phyloP scores from a whole-genome alignment of 2,888 invertebrate genomes.

The Acronicta psi region DNA sequence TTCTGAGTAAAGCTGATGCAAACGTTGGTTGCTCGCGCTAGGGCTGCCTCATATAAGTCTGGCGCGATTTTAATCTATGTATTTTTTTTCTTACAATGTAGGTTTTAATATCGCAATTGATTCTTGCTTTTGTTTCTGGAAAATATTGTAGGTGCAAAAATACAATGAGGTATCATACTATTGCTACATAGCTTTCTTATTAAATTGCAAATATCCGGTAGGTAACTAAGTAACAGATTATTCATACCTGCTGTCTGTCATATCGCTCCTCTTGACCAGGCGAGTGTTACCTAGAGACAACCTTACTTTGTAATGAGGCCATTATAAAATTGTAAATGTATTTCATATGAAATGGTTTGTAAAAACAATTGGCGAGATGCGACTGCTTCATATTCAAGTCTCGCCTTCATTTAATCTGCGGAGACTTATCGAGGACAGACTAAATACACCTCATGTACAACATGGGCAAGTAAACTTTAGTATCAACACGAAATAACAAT shows the following conservation, averaged over 20 bases:
- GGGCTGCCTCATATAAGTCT: constrained; percentile 11
- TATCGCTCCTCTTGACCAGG: background rate
- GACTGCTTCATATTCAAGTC: constrained; percentile 70
- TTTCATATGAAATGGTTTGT: constrained; percentile 64
- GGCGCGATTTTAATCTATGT: too few relatives aligned
- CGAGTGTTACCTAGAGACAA: constrained; percentile 7
- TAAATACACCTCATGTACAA: constrained; percentile 60
- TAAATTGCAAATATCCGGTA: too few relatives aligned
- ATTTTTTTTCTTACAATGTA: too few relatives aligned
- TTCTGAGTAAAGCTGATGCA: constrained; percentile 25
- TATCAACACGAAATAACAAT: constrained; percentile 12
- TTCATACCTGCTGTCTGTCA: too few relatives aligned
- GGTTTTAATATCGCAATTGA: too few relatives aligned
- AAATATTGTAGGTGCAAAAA: too few relatives aligned
- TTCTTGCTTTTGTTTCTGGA: too few relatives aligned
- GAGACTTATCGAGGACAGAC: constrained; percentile 63
- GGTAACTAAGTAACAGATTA: too few relatives aligned
- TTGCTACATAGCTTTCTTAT: too few relatives aligned
- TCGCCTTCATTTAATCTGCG: constrained; percentile 72
- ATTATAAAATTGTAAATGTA: constrained; percentile 60
- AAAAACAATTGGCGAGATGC: constrained; percentile 61
- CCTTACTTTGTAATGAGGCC: constrained; percentile 42
- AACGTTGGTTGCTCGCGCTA: constrained; percentile 3
- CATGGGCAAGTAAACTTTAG: constrained; percentile 49
- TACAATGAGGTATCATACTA: too few relatives aligned